These are phyloP conservation scores for Habrosyne pyritoides DNA, from an alignment of 2,888 invertebrate species.

Conservation along the genomic window DNA sequence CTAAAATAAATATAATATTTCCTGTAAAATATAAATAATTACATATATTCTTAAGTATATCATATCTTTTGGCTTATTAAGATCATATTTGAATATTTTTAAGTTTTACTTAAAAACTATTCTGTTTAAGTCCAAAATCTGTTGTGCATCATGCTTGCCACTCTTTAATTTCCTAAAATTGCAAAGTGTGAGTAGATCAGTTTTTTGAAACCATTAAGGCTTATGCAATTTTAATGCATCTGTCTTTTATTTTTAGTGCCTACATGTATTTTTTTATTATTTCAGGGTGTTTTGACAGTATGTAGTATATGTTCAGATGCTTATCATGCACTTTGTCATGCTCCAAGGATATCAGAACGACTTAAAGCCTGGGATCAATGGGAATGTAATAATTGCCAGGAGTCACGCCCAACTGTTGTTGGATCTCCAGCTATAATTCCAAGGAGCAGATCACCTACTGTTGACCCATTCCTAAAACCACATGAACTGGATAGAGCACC, in stretches of 20 bases:
- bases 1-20: too few species aligned
- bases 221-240: too few species aligned
- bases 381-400: conserved; percentile 88
- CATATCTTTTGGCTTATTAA: background rate
- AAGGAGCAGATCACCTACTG: conserved; percentile 48
- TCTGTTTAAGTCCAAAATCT: too few species aligned
- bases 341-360: conserved; percentile 85
- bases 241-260: too few species aligned
- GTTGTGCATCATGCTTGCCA: too few species aligned
- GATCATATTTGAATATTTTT: background rate
- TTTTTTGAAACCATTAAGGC: too few species aligned
- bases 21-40: background rate
- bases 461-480: conserved; percentile 74
- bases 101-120: too few species aligned
- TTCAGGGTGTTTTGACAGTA: conserved; percentile 88
- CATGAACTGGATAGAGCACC: conserved; percentile 73
- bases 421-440: conserved; percentile 67
- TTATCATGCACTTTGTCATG: conserved; percentile 92
- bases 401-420: conserved; percentile 63
- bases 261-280: conserved; percentile 31
- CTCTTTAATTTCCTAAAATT: too few species aligned
- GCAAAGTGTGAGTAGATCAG: too few species aligned
- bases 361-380: conserved; percentile 85
- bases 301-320: conserved; percentile 94
- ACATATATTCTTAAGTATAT: background rate